A percentile compares a stretch with the other conserved stretches of the same genome.
Evolutionary conservation across 1,140 invertebrate species (phyloP).

Genomic region (Zaprionus camerounensis): DNA sequence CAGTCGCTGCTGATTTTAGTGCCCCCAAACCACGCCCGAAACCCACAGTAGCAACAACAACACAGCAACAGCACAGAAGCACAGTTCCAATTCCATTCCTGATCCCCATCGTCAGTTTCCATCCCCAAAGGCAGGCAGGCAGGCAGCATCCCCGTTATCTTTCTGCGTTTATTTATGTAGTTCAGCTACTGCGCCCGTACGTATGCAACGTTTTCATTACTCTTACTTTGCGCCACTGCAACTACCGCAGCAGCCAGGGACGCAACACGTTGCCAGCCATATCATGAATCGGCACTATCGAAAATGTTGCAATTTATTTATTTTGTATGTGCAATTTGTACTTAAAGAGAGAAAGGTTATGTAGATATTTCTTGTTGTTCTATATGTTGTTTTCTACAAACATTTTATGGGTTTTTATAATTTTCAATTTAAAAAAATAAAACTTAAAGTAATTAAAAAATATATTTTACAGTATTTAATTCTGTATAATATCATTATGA

Average conservation of each 20-base stretch:
- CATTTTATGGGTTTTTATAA: background rate
- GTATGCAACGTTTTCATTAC: slow-evolving; percentile 75
- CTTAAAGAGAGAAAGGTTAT: too few species aligned
- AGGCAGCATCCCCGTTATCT: slow-evolving; percentile 55
- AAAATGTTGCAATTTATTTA: background rate
- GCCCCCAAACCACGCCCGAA: slow-evolving; percentile 14
- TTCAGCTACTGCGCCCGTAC: slow-evolving; percentile 40
- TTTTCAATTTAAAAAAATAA: too few species aligned
- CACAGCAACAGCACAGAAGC: background rate
- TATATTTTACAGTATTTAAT: too few species aligned
- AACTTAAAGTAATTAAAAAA: too few species aligned
- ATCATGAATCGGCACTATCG: background rate
- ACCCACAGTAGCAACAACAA: background rate
- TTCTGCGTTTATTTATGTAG: slow-evolving; percentile 72
- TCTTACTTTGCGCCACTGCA: slow-evolving; percentile 38
- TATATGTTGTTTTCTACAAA: too few species aligned
- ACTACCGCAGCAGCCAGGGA: slow-evolving; percentile 26
- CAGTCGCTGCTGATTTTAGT: slow-evolving; percentile 77
- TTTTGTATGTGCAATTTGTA: background rate
- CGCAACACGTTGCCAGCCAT: background rate
- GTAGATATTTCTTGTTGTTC: too few species aligned
- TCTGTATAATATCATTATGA: too few species aligned
- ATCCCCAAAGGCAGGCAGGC: slow-evolving; percentile 12
- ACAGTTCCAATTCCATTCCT: background rate
- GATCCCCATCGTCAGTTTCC: background rate